These are phyloP conservation scores for Ormyrus labotus DNA, from an alignment of 2,888 invertebrate genomes.

Conservation along the genomic window DNA sequence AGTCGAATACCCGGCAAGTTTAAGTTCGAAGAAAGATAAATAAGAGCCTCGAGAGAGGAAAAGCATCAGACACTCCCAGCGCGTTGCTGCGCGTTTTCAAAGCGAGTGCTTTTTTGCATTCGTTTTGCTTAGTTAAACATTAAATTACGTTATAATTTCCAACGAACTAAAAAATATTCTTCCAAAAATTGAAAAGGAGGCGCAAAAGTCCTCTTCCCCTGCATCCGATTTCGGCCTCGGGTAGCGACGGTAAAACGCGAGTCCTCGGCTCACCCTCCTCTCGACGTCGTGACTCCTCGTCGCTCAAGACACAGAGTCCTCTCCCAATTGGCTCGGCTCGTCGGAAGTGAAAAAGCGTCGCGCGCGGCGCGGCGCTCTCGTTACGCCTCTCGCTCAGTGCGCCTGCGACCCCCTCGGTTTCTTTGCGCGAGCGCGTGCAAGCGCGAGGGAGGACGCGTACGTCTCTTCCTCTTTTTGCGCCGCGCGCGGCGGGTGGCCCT, in stretches of 20 bases:
- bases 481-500: background rate
- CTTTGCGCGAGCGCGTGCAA: background rate
- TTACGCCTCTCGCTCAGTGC: constrained; percentile 18
- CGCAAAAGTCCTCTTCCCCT: no score
- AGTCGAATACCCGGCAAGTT: no score
- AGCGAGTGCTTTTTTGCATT: no score
- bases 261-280: background rate
- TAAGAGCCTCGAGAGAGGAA: no score
- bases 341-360: constrained; percentile 30
- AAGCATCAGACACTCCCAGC: no score
- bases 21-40: no score
- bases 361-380: constrained; percentile 11
- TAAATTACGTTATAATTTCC: no score
- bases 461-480: background rate
- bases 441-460: background rate
- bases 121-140: no score
- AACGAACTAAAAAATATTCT: no score
- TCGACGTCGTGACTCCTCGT: background rate
- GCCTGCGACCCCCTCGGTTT: background rate
- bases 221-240: no score
- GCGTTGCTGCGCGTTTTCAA: no score
- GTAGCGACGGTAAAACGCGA: background rate
- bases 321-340: constrained; percentile 28
- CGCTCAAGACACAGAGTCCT: background rate
- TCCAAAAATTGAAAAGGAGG: no score